Evolutionary conservation across 2,113 vertebrate genomes (phyloP), one percentile per base, ranked within the genome.

Genomic region (Nothoprocta perdicaria): DNA sequence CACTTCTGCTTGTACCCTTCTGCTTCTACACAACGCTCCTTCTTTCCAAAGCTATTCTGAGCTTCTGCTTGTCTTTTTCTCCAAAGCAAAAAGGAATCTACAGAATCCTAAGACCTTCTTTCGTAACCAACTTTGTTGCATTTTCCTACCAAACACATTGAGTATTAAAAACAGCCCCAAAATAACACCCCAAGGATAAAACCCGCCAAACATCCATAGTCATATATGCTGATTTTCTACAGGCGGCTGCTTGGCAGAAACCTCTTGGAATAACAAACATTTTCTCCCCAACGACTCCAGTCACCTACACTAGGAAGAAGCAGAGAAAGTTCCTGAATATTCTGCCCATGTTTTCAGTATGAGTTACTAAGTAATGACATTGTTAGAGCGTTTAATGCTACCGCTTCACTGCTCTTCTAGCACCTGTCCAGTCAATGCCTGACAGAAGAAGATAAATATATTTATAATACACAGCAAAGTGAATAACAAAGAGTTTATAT

Each of bases 361-460:
- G 67, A 95, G 67, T 91, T 91, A 74, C 86, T 29, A 87, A 89
- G 80, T 94, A 91, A 95, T 86, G 88, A 81, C 90, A 74, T 35
- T 69, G 92, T 80, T 83, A 67, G 66, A 90, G 66, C 26, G 12
- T 78, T 93, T 86, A 48, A 79, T 35, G 80, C 87, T 89, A 52
- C 41, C 89, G 84, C 62, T 91, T 89, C 77, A 53, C 92, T 95
- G 80, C 91, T 90, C 69, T 93, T 89, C 80, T 55, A 94, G 95
- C 91, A 95, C 96, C 95, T 96, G 97, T 94, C 96, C 94, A 90
- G 92, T 79, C 83, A 93, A 71, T 0, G n/a, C 91, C 96, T 97
- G 97, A 95, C 95, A 61, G 86, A 84, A 86, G 91, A 96, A 97
- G 97, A 98, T 97, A 98, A 97, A 98, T 96, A 96, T 94, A 96